Evolutionary conservation across 2,888 invertebrate genomes (phyloP).

Genomic region (Hydraecia micacea): DNA sequence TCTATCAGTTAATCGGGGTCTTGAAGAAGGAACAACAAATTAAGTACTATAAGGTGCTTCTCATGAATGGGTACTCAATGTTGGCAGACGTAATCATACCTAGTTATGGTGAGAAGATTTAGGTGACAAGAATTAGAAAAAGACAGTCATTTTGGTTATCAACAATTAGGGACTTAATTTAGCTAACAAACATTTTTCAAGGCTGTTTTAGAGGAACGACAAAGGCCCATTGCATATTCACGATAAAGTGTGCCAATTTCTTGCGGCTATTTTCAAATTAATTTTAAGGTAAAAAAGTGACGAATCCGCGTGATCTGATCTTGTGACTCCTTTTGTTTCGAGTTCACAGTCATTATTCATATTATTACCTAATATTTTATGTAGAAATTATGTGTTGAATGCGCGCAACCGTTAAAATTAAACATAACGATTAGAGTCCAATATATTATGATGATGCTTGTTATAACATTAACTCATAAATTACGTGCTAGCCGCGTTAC

Average conservation of each 20-base stretch:
- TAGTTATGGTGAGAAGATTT: background rate
- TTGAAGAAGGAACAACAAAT: background rate
- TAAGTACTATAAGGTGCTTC: background rate
- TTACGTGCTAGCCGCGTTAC: constrained; percentile 15
- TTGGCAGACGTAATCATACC: background rate
- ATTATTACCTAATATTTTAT: background rate
- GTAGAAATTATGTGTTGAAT: constrained; percentile 9
- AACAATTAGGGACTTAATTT: background rate
- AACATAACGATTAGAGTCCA: background rate
- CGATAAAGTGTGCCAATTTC: constrained; percentile 30
- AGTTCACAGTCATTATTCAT: background rate
- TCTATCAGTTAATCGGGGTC: background rate
- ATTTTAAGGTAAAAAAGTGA: constrained; percentile 8
- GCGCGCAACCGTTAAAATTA: constrained; percentile 5
- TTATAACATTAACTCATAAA: constrained; percentile 35
- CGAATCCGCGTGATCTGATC: constrained; percentile 9
- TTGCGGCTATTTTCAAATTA: constrained; percentile 7
- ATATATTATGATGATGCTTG: constrained; percentile 12
- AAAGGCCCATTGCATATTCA: background rate
- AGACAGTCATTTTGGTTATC: too few relatives aligned
- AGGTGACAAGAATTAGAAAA: background rate
- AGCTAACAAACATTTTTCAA: background rate
- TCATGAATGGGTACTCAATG: background rate
- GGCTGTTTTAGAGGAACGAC: background rate
- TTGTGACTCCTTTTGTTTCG: constrained; percentile 23